Percentiles rank a stretch among this genome's conserved stretches.
Conservation (phyloP, 2,888 invertebrate genomes). For the Heliconius charithonia region DNA sequence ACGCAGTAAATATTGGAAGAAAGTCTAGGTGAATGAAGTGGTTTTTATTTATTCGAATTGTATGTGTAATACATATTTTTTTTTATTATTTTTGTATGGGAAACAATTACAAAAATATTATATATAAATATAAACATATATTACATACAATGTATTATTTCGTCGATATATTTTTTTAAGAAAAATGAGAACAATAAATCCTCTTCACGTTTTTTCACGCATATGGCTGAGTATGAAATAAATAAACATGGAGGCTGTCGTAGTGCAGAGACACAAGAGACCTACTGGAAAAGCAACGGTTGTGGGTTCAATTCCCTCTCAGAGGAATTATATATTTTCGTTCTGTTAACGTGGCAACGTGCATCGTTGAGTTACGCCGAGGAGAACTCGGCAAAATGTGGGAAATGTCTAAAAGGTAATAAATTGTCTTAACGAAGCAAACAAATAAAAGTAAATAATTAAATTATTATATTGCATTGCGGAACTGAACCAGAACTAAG, state of each 20-base stretch:
- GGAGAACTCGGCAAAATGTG: background rate
- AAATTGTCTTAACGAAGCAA: background rate
- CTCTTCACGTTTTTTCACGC: background rate
- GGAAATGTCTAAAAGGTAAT: no score
- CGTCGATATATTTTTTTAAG: background rate
- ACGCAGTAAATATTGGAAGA: slow-evolving; percentile 7
- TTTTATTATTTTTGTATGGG: background rate
- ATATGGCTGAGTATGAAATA: background rate
- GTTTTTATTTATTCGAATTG: slow-evolving; percentile 16
- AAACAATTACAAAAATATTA: background rate
- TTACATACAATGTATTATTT: no score
- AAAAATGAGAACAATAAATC: no score
- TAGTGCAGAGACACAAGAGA: background rate
- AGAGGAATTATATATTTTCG: background rate
- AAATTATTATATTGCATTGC: no score
- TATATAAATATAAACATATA: no score
- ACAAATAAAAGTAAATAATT: no score
- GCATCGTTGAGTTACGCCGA: background rate
- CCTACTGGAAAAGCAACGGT: background rate
- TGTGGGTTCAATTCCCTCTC: background rate
- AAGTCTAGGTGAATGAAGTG: slow-evolving; percentile 1
- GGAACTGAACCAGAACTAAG: no score
- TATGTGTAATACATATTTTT: background rate
- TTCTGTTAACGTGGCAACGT: no score
- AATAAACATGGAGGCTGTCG: background rate